Evolutionary conservation across 1,140 invertebrate genomes (phyloP).

Genomic region (Nasonia longicornis): DNA sequence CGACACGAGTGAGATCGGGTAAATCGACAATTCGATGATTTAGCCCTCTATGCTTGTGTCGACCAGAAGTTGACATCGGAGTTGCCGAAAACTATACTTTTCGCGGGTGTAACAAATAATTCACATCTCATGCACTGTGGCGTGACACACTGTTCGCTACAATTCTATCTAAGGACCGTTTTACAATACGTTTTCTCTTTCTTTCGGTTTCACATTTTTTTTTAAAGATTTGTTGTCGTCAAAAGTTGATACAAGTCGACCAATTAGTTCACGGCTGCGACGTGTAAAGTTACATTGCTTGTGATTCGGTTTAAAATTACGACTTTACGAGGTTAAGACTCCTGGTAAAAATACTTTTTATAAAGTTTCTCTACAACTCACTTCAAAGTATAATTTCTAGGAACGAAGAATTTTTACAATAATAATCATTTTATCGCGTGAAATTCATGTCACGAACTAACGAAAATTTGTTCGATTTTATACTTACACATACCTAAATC

Average conservation of each 20-base stretch:
- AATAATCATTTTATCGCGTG: neutral
- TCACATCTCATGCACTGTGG: neutral
- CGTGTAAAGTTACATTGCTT: conserved; percentile 23
- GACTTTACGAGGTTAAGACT: conserved; percentile 11
- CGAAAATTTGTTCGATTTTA: conserved; percentile 2
- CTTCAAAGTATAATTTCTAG: conserved; percentile 2
- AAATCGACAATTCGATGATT: conserved; percentile 46
- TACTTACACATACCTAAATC: neutral
- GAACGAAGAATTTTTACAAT: neutral
- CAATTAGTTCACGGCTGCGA: neutral
- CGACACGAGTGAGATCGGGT: conserved; percentile 49
- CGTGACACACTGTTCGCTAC: conserved; percentile 12
- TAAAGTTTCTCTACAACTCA: conserved; percentile 4
- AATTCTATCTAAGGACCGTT: conserved; percentile 2
- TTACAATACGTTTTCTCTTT: neutral
- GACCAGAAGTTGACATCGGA: neutral
- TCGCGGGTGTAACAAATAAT: conserved; percentile 33
- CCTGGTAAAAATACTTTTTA: conserved; percentile 21
- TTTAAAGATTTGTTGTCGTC: conserved; percentile 7
- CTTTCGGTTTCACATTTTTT: neutral
- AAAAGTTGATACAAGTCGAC: neutral
- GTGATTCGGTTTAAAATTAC: conserved; percentile 4
- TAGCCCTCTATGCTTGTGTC: neutral
- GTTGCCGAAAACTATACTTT: neutral
- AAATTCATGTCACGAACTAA: neutral